Base-by-base conservation (phyloP, 2,797 vertebrate genomes). In the Channallabes apus region DNA sequence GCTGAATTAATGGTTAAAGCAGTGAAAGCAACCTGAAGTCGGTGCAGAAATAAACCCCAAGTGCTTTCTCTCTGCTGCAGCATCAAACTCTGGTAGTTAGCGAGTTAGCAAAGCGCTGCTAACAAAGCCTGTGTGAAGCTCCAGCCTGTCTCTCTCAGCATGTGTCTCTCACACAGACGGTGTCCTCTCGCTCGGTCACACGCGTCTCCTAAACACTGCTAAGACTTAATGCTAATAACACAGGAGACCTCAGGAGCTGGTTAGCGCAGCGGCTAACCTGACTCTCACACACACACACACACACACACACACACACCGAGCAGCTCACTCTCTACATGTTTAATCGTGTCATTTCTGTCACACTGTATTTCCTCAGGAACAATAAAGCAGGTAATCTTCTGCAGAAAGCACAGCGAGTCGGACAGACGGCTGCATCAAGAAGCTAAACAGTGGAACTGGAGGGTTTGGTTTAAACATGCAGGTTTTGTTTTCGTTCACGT, bases 401-500 rank as follows among this genome's bases (percentile, higher is more conserved):
- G 76, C 3, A 78, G 32, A 61, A n/a, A 61, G 27, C 27, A 76
- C 72, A 22, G 27, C 59, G 35, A 46, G 59, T 18, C 59, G 58
- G 20, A 62, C 58, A 38, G 7, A 2, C 41, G 9, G 15, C 6
- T 65, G 59, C 68, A 51, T n/a, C 69, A 58, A 75, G 41, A 2
- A 61, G 58, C 46, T 65, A 29, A 38, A 15, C 68, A n/a, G 15
- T 58, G 86, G 82, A 82, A 76, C 73, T 64, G 20, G 54, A 72
- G 17, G 38, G 2, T 76, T 54, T 54, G 73, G 41, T 62, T 82
- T 54, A 82, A 14, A 87, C 92, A 92, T 90, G 91, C 94, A 93
- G 77, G 18, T 67, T 90, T 88, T 92, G 86, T 89, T 92, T 68
- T 59, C 85, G 93, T 92, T 94, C 95, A 95, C 95, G 90, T 93